These are phyloP conservation scores for Cataglyphis hispanica DNA, from an alignment of 1,140 invertebrate genomes.

Conservation along the genomic window DNA sequence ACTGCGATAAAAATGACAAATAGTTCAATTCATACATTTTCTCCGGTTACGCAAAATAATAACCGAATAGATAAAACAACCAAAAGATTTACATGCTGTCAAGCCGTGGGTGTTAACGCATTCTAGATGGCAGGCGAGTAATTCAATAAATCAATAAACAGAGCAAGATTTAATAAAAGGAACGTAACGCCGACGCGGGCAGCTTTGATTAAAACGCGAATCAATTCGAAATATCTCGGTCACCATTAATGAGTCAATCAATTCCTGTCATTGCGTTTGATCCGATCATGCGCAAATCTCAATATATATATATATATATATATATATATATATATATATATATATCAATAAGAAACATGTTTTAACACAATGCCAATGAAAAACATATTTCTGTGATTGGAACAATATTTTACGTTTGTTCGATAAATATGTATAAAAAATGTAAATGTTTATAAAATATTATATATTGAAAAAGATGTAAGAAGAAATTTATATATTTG, in stretches of 20 bases:
- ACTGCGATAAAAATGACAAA: too few species aligned
- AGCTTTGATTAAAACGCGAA: conserved; percentile 51
- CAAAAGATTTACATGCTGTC: conserved; percentile 22
- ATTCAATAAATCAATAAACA: conserved; percentile 58
- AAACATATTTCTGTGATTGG: conserved; percentile 2
- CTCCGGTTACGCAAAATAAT: conserved; percentile 8
- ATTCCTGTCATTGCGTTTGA: conserved; percentile 48
- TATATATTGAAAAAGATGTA: neutral
- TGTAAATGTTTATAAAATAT: neutral
- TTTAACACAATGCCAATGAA: conserved; percentile 22
- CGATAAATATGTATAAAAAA: neutral
- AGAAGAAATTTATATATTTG: neutral
- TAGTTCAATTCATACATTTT: neutral
- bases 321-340: too few species aligned
- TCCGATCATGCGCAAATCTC: neutral
- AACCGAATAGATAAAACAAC: neutral
- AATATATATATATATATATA: too few species aligned
- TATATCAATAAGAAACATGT: conserved; percentile 10
- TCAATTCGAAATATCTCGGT: conserved; percentile 50
- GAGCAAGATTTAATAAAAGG: conserved; percentile 49
- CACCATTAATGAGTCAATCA: conserved; percentile 54
- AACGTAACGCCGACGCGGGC: conserved; percentile 11
- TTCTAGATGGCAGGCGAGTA: neutral
- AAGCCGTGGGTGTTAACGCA: neutral
- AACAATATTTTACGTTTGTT: conserved; percentile 21